Conservation (phyloP, 2,797 vertebrate species). For the Hylomyscus alleni region DNA sequence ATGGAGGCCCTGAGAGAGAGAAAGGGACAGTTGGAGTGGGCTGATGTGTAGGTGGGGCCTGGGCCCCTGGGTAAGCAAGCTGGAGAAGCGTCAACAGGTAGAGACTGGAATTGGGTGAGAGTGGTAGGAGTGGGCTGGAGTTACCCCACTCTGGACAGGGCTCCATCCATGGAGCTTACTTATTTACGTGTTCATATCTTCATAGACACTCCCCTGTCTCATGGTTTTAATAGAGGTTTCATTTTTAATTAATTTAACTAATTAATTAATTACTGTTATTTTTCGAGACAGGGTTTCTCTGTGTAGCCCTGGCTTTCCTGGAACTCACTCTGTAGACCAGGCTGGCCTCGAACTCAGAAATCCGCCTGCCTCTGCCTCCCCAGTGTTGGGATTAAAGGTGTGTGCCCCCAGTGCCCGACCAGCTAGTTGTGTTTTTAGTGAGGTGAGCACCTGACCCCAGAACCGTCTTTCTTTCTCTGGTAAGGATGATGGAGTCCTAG, state of each 20-base stretch:
- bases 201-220: neutral
- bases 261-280: no score
- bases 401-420: no score
- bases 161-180: accelerated
- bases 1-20: neutral
- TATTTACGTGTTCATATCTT: neutral
- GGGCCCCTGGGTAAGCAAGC: neutral
- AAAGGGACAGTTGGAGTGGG: neutral
- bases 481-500: neutral
- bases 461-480: neutral
- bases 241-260: no score
- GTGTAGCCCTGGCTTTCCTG: no score
- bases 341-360: no score
- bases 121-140: neutral
- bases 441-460: neutral
- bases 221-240: neutral
- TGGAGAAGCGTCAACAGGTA: neutral
- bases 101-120: neutral
- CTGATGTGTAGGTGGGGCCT: neutral
- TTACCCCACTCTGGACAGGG: neutral
- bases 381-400: neutral
- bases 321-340: no score
- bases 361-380: neutral
- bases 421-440: conserved; percentile 3
- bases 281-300: no score